A percentile compares a stretch with the other conserved stretches of the same genome.
phyloP scores from a whole-genome alignment of 1,140 invertebrate genomes.

The Thaumatotibia leucotreta region DNA sequence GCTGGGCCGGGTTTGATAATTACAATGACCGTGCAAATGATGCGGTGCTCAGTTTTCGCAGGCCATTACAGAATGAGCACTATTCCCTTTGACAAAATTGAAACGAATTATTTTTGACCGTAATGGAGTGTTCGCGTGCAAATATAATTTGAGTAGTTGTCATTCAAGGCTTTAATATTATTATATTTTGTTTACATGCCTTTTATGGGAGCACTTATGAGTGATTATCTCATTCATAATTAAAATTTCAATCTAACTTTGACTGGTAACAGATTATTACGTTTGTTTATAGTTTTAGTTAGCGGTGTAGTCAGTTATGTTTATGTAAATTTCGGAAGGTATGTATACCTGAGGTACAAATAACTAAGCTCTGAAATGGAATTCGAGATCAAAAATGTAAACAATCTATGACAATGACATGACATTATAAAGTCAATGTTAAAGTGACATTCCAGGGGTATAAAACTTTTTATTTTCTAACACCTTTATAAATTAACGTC shows the following conservation, averaged over 20 bases:
- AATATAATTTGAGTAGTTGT: constrained; percentile 35
- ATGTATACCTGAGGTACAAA: no score
- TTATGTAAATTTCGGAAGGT: no score
- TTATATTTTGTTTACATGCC: not conserved
- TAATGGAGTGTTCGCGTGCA: constrained; percentile 56
- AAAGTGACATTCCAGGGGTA: no score
- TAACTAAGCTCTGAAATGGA: no score
- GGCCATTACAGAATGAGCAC: constrained; percentile 31
- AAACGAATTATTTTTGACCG: constrained; percentile 46
- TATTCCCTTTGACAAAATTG: constrained; percentile 48
- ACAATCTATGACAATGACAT: no score
- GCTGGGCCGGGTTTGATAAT: constrained; percentile 35
- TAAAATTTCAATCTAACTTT: not conserved
- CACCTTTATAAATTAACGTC: no score
- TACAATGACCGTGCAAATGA: constrained; percentile 29
- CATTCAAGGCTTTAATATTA: constrained; percentile 11
- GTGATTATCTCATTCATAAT: not conserved
- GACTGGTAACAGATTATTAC: not conserved
- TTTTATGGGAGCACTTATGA: not conserved
- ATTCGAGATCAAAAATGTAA: no score
- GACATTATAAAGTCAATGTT: no score
- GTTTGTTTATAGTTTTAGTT: no score
- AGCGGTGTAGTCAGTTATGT: no score
- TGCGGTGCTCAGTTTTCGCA: constrained; percentile 18
- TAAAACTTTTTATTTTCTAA: no score